Conservation (phyloP, 1,140 invertebrate genomes). For the Onthophagus taurus region DNA sequence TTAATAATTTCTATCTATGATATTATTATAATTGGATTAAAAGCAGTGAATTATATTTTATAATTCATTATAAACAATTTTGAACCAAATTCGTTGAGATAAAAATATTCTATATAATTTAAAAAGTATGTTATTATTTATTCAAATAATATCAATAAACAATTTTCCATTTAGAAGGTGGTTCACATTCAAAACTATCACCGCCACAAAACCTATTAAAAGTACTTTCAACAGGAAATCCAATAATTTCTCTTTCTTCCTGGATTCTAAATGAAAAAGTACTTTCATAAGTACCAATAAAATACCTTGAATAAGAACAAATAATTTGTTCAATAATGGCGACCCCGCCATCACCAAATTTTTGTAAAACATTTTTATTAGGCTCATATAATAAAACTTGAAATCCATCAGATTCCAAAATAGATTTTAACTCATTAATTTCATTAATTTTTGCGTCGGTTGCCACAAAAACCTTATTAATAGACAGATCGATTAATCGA, state of each 20-base stretch:
- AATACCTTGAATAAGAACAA: conserved; percentile 77
- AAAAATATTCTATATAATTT: background rate
- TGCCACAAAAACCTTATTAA: conserved; percentile 68
- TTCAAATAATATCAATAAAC: conserved; percentile 32
- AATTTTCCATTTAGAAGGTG: conserved; percentile 43
- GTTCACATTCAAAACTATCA: conserved; percentile 38
- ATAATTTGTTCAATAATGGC: conserved; percentile 96
- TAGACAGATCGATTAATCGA: conserved; percentile 46
- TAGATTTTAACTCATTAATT: conserved; percentile 40
- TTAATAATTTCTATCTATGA: too few relatives aligned
- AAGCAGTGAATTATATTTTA: too few relatives aligned
- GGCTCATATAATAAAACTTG: conserved; percentile 43
- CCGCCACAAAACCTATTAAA: conserved; percentile 81
- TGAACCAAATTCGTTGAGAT: too few relatives aligned
- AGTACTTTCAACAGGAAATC: conserved; percentile 68
- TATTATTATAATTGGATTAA: too few relatives aligned
- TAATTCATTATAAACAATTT: too few relatives aligned
- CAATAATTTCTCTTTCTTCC: conserved; percentile 92
- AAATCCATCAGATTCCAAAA: conserved; percentile 37
- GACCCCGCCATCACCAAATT: conserved; percentile 74
- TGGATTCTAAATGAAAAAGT: conserved; percentile 95
- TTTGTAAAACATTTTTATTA: conserved; percentile 33
- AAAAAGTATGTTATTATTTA: conserved; percentile 1
- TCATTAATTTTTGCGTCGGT: conserved; percentile 62
- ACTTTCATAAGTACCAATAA: conserved; percentile 87